Evolutionary conservation across 1,140 invertebrate species (phyloP).

Genomic region (Bactericera cockerelli): DNA sequence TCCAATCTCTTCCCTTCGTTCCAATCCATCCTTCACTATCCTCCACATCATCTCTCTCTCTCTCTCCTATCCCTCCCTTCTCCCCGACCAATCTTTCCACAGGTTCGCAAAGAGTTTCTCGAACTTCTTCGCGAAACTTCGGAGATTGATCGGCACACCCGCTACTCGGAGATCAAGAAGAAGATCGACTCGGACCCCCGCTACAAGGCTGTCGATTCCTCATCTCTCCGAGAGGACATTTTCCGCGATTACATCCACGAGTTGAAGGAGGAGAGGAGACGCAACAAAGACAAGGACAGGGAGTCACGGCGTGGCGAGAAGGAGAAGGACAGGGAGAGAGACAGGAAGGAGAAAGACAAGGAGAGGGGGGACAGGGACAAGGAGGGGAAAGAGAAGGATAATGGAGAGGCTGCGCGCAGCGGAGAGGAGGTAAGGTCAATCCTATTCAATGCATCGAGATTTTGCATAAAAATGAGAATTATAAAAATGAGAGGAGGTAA

Average conservation of each 20-base stretch:
- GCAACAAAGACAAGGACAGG: conserved; percentile 43
- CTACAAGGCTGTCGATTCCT: conserved; percentile 86
- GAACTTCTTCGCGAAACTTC: conserved; percentile 69
- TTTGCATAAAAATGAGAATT: too few species aligned
- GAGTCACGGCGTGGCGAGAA: conserved; percentile 38
- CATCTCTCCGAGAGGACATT: conserved; percentile 76
- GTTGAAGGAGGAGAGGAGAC: conserved; percentile 63
- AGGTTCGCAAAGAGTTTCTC: conserved; percentile 89
- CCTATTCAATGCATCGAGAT: too few species aligned
- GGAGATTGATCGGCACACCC: conserved; percentile 68
- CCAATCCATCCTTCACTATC: too few species aligned
- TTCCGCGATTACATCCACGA: conserved; percentile 80
- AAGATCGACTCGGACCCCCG: conserved; percentile 75
- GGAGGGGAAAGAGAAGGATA: conserved; percentile 17
- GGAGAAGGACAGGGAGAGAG: conserved; percentile 23
- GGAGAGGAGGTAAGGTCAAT: conserved; percentile 28
- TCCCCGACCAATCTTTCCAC: conserved; percentile 30
- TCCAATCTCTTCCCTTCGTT: too few species aligned
- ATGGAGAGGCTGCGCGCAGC: too few species aligned
- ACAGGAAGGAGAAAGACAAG: conserved; percentile 30
- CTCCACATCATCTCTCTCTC: background rate
- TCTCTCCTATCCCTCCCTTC: background rate
- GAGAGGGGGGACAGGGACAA: conserved; percentile 35
- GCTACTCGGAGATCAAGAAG: conserved; percentile 90
- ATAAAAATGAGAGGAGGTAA: too few species aligned